These are phyloP conservation scores for Drosophila elegans DNA, from an alignment of 1,140 invertebrate genomes.

Conservation along the genomic window DNA sequence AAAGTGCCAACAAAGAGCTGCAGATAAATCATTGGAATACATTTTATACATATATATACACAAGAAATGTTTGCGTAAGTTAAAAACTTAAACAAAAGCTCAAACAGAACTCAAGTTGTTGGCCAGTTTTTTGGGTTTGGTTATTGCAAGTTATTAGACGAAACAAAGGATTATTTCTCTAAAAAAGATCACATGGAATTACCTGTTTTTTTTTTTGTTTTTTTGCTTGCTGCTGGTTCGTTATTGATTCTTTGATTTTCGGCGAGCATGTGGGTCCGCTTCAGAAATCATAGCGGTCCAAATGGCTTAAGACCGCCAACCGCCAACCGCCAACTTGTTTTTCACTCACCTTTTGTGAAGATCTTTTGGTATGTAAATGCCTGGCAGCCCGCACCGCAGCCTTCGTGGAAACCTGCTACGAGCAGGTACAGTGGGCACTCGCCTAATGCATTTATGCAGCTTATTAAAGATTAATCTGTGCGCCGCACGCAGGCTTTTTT, in stretches of 20 bases:
- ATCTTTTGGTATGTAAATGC: slow-evolving; percentile 55
- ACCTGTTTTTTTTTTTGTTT: slow-evolving; percentile 4
- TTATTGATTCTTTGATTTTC: slow-evolving; percentile 15
- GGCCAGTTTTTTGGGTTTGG: slow-evolving; percentile 9
- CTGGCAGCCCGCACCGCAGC: slow-evolving; percentile 17
- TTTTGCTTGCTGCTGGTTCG: not conserved
- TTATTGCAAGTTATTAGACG: not conserved
- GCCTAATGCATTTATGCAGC: slow-evolving; percentile 42
- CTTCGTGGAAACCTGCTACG: slow-evolving; percentile 30
- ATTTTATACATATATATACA: not conserved
- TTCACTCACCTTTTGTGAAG: slow-evolving; percentile 36
- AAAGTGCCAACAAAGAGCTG: not conserved
- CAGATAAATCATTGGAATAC: slow-evolving; percentile 24
- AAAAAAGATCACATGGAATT: slow-evolving; percentile 1
- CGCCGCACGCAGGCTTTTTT: slow-evolving; percentile 25
- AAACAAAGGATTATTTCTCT: not conserved
- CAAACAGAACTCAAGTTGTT: not conserved
- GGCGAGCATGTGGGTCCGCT: slow-evolving; percentile 24
- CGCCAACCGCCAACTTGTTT: slow-evolving; percentile 20
- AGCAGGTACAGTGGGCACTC: slow-evolving; percentile 25
- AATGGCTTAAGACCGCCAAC: slow-evolving; percentile 8
- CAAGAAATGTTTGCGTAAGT: slow-evolving; percentile 50
- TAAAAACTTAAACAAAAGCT: not conserved
- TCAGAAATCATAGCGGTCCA: slow-evolving; percentile 3
- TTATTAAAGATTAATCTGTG: slow-evolving; percentile 42